Conservation (phyloP, 2,113 vertebrate species). For the Nannospalax galili region DNA sequence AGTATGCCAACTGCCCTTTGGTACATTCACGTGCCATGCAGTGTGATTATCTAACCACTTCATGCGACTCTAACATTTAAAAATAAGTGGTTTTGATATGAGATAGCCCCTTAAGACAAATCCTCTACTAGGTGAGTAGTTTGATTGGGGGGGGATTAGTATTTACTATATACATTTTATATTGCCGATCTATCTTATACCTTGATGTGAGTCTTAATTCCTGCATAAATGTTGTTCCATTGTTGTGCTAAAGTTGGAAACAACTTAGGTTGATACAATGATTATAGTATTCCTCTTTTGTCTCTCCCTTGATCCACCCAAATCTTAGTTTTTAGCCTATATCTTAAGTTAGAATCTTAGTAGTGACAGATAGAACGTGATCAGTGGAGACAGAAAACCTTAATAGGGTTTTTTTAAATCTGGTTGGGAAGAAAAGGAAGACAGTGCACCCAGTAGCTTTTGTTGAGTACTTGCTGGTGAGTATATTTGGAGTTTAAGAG, state of each 20-base stretch:
- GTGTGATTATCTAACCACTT: not conserved
- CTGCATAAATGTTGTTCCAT: not conserved
- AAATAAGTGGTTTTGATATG: not conserved
- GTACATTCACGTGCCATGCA: not conserved
- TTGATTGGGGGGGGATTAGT: not conserved
- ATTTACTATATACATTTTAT: not conserved
- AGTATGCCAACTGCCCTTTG: not conserved
- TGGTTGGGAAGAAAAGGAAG: not conserved
- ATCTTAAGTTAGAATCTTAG: not conserved
- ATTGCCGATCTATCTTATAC: not conserved
- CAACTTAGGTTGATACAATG: not conserved
- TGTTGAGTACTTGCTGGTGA: not conserved
- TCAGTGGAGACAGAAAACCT: not conserved
- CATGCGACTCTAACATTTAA: not conserved
- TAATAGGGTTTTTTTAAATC: not conserved
- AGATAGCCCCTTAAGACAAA: not conserved
- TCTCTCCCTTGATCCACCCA: not conserved
- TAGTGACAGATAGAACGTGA: not conserved
- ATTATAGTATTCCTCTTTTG: conserved; percentile 4
- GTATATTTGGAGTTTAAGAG: not conserved
- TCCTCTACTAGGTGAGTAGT: not conserved
- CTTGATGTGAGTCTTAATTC: not conserved
- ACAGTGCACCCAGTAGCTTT: not conserved
- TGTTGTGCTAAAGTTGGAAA: not conserved
- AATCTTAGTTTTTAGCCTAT: conserved; percentile 32